Conservation (phyloP, 2,113 vertebrate species). For the Spheniscus mendiculus region DNA sequence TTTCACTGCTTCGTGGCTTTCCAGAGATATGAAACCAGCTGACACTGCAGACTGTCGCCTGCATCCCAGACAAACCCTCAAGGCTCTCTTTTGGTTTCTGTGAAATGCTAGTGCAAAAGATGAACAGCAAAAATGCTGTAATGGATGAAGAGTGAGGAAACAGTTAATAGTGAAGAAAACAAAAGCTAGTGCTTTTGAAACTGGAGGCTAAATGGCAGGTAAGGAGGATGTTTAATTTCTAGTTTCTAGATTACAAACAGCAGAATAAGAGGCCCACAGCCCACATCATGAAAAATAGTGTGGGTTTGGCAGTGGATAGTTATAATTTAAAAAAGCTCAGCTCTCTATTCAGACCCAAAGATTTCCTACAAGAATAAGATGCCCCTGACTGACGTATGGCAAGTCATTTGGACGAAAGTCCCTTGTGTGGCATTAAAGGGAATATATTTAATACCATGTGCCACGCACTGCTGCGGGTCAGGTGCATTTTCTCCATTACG, state of each 20-base stretch:
- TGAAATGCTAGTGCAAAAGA: background rate
- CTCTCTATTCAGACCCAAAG: background rate
- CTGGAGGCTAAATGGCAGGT: constrained; percentile 13
- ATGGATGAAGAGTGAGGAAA: background rate
- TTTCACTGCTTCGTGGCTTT: background rate
- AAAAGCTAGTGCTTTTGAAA: background rate
- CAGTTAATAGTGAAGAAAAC: background rate
- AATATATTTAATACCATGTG: background rate
- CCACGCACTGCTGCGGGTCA: background rate
- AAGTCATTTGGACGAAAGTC: background rate
- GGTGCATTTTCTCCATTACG: background rate
- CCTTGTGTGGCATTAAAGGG: background rate
- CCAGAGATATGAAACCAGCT: background rate
- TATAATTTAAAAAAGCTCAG: constrained; percentile 11
- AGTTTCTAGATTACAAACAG: constrained; percentile 18
- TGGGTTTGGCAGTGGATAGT: background rate
- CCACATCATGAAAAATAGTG: background rate
- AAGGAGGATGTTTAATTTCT: background rate
- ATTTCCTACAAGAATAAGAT: constrained; percentile 12
- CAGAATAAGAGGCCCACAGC: background rate
- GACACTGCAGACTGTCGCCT: fast-evolving
- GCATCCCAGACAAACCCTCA: background rate
- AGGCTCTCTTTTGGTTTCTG: background rate
- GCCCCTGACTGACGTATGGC: background rate
- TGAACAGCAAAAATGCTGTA: background rate